Percentiles rank a stretch among this genome's conserved stretches.
phyloP scores from a whole-genome alignment of 1,140 invertebrate genomes.

The Centruroides sculpturatus region DNA sequence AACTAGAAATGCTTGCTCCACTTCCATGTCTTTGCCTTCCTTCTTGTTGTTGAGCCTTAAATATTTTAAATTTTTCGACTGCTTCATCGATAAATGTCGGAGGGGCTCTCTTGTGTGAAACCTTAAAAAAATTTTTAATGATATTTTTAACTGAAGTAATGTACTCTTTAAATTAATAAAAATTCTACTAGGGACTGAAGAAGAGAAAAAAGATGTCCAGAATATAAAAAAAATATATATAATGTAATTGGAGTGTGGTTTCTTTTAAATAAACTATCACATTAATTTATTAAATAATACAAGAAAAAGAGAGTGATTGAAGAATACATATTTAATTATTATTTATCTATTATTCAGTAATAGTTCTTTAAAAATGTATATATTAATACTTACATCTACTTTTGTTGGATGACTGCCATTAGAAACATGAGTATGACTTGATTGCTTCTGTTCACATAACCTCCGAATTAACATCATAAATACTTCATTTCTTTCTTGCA shows the following conservation, averaged over 20 bases:
- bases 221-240: too few species aligned
- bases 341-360: too few species aligned
- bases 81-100: constrained; percentile 81
- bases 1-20: constrained; percentile 25
- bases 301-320: too few species aligned
- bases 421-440: constrained; percentile 56
- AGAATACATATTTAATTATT: too few species aligned
- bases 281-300: too few species aligned
- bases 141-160: too few species aligned
- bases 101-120: constrained; percentile 67
- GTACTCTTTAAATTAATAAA: too few species aligned
- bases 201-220: too few species aligned
- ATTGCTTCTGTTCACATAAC: constrained; percentile 76
- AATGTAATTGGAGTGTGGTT: too few species aligned
- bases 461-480: constrained; percentile 73
- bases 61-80: constrained; percentile 60
- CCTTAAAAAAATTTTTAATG: constrained; percentile 1
- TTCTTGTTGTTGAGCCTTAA: constrained; percentile 32
- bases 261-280: too few species aligned
- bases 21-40: constrained; percentile 24
- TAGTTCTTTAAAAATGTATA: neutral
- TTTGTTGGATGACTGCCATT: neutral
- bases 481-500: constrained; percentile 73
- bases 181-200: too few species aligned
- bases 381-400: constrained; percentile 6